Evolutionary conservation across 1,140 invertebrate genomes (phyloP).

Genomic region (Panonychus citri): DNA sequence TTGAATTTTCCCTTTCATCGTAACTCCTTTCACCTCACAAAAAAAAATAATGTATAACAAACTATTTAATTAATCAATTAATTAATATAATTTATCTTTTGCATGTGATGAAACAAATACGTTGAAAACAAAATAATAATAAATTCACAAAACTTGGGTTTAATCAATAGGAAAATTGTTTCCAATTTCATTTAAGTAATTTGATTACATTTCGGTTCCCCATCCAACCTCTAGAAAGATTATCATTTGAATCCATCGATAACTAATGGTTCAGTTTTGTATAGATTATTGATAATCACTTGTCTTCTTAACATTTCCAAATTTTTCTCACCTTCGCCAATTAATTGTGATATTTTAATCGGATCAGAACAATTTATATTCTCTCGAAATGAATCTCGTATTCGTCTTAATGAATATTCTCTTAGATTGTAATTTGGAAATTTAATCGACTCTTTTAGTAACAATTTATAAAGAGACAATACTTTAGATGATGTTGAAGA

Average conservation of each 20-base stretch:
- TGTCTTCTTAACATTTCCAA: conserved; percentile 23
- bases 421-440: conserved; percentile 18
- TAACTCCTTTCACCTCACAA: no score
- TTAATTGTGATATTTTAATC: conserved; percentile 15
- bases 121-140: no score
- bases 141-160: no score
- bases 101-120: no score
- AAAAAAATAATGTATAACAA: no score
- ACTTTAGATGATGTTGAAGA: conserved; percentile 7
- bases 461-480: conserved; percentile 13
- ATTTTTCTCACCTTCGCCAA: conserved; percentile 20
- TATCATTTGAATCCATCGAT: conserved; percentile 10
- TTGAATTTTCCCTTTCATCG: not conserved
- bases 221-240: no score
- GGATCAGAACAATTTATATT: conserved; percentile 19
- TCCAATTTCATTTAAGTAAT: no score
- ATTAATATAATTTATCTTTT: no score
- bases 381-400: conserved; percentile 21
- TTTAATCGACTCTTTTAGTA: conserved; percentile 13
- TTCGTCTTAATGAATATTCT: conserved; percentile 20
- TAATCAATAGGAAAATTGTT: no score
- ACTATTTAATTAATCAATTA: no score
- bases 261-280: conserved; percentile 10
- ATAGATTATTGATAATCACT: conserved; percentile 12
- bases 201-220: no score